phyloP scores from a whole-genome alignment of 2,797 vertebrate genomes.

The Xenentodon cancila region DNA sequence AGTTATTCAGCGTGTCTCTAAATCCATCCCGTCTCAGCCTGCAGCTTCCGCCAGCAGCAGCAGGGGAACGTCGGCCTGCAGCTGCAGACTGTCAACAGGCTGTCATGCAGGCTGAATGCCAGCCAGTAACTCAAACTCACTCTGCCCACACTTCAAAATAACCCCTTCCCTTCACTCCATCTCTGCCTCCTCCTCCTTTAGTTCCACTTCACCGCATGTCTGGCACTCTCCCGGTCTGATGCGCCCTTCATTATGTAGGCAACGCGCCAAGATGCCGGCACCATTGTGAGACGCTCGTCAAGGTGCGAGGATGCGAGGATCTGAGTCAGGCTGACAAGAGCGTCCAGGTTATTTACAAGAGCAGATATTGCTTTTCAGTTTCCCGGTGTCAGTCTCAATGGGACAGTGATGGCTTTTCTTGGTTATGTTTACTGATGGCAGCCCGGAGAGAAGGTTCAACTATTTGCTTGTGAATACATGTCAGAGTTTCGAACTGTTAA shows the following conservation, averaged over 20 bases:
- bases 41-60: conserved; percentile 43
- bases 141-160: conserved; percentile 50
- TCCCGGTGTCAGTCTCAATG: conserved; percentile 50
- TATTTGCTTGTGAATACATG: conserved; percentile 37
- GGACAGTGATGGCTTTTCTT: conserved; percentile 45
- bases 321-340: conserved; percentile 58
- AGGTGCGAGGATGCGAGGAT: conserved; percentile 41
- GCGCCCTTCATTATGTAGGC: conserved; percentile 65
- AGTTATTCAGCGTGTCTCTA: conserved; percentile 18
- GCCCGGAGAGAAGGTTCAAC: conserved; percentile 40
- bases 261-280: conserved; percentile 37
- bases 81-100: conserved; percentile 73
- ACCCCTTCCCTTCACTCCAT: conserved; percentile 36
- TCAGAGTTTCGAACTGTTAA: conserved; percentile 36
- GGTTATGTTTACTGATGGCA: conserved; percentile 50
- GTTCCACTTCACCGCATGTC: conserved; percentile 53
- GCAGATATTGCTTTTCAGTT: conserved; percentile 56
- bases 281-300: conserved; percentile 39
- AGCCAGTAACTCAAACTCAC: conserved; percentile 46
- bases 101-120: conserved; percentile 64
- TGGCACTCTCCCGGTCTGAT: conserved; percentile 49
- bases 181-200: conserved; percentile 42
- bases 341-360: conserved; percentile 62
- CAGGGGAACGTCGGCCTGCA: conserved; percentile 57
- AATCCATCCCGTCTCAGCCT: conserved; percentile 38